Base-by-base conservation (phyloP, 2,113 vertebrate genomes). In the Mola mola region DNA sequence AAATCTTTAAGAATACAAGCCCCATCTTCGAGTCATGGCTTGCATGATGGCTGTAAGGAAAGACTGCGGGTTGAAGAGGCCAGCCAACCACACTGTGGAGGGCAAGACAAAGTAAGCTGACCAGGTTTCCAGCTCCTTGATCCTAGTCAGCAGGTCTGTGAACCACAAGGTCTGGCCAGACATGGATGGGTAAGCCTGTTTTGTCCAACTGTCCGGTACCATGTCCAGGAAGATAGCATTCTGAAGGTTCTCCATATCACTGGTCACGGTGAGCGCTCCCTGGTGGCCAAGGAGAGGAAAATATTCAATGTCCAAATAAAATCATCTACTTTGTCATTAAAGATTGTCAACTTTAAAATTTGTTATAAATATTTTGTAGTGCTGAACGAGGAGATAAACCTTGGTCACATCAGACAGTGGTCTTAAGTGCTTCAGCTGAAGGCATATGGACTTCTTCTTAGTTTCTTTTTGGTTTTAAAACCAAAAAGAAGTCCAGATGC, bases 11-110 rank as follows among this genome's bases (percentile, higher is more conserved):
- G n/a, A n/a, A n/a, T n/a, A 21, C 19, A 5, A 8, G 4, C 1
- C 11, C 9, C 69, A 89, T 86, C 84, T 94, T 3, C 93, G 89
- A 0, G 96, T 96, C 26, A 83, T 91, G 1, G 91, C 92, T 86
- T 99, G 97, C 96, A 98, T 98, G 87, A 98, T 92, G 77, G 96
- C 96, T 0, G 96, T 97, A 71, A 99, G 92, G 76, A 98, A 94
- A 50, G 96, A 95, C 90, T 98, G 96, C 0, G 96, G 97, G 71
- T 95, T 98, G 82, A 98, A 98, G 87, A 99, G 94, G 4, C 97
- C 96, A 0, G 95, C 90, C 0, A 99, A 86, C 97, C 96, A 98
- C 64, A 98, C 93, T 0, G 79, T 78, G 0, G 93, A 86, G 1
- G 96, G 97, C 13, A 98, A 78, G 24, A 73, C 52, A 20, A 98